These are phyloP conservation scores for Phthorimaea operculella DNA, from an alignment of 1,140 invertebrate species.

Conservation along the genomic window DNA sequence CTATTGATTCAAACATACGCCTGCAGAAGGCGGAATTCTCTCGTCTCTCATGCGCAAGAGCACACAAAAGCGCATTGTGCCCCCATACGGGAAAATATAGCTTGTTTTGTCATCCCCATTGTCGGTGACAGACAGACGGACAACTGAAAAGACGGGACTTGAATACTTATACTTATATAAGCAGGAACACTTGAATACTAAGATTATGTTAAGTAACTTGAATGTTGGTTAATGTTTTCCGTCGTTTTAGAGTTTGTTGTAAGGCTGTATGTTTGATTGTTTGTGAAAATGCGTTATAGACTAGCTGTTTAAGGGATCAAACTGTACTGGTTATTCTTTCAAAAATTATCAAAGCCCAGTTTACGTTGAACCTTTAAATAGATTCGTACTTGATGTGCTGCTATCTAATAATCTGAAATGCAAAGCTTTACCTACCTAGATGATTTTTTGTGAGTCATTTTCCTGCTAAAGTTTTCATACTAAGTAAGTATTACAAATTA, in stretches of 20 bases:
- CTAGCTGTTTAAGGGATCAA: not conserved
- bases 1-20: too few relatives aligned
- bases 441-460: too few relatives aligned
- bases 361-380: too few relatives aligned
- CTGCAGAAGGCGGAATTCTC: too few relatives aligned
- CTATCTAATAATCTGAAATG: too few relatives aligned
- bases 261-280: constrained; percentile 11
- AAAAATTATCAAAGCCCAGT: too few relatives aligned
- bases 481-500: too few relatives aligned
- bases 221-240: constrained; percentile 21
- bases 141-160: constrained; percentile 62
- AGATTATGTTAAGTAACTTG: constrained; percentile 45
- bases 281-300: too few relatives aligned
- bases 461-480: too few relatives aligned
- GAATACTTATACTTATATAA: constrained; percentile 57
- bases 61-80: constrained; percentile 50
- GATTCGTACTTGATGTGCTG: too few relatives aligned
- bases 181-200: constrained; percentile 32
- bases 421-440: too few relatives aligned
- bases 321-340: not conserved
- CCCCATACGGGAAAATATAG: constrained; percentile 63
- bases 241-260: constrained; percentile 7
- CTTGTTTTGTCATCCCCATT: constrained; percentile 60
- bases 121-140: constrained; percentile 57
- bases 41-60: constrained; percentile 14